Base-by-base conservation (phyloP, 2,113 vertebrate genomes). In the Gadus chalcogrammus region DNA sequence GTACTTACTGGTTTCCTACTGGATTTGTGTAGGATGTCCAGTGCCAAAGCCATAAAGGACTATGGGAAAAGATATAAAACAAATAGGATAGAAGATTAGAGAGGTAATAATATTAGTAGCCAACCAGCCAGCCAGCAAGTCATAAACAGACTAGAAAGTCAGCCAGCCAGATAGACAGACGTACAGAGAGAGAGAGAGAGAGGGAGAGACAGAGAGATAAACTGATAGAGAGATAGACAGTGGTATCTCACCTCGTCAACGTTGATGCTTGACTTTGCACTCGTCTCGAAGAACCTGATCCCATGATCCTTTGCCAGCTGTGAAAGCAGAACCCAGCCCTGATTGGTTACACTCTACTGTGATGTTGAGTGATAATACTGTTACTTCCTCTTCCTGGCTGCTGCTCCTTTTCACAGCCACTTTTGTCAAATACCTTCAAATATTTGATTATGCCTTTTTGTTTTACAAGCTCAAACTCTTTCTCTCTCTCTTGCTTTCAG, bases 261-360 rank as follows among this genome's bases (percentile, higher is more conserved):
- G 5, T 93, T 92, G 68, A 93, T 93, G 83, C 89, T 92, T 63
- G 91, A 91, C 84, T 93, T 93, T 73, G 96, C 96, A 58, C 96
- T 98, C 2, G 96, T 98, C 90, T 98, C 96, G 1, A 97, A 97
- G 90, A 97, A 98, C 28, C 93, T 91, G 87, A 98, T 97, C 27
- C 94, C 94, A 0, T 98, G 94, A 66, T 97, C 94, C 76, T 90
- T 94, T 1, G 95, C 95, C 82, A 98, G 65, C 96, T 98, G 89
- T 60, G 16, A 79, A 24, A 68, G 73, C 74, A 83, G 35, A 67
- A 80, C n/a, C 77, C 56, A 60, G 66, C 65, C 2, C n/a, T 48
- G 5, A 48, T 48, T 20, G 59, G 28, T 80, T 78, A 82, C 38
- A 35, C 27, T 2, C 16, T 6, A 6, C 52, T 69, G 78, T 68